Conservation (phyloP, 2,797 vertebrate genomes). For the Protosalanx chinensis region DNA sequence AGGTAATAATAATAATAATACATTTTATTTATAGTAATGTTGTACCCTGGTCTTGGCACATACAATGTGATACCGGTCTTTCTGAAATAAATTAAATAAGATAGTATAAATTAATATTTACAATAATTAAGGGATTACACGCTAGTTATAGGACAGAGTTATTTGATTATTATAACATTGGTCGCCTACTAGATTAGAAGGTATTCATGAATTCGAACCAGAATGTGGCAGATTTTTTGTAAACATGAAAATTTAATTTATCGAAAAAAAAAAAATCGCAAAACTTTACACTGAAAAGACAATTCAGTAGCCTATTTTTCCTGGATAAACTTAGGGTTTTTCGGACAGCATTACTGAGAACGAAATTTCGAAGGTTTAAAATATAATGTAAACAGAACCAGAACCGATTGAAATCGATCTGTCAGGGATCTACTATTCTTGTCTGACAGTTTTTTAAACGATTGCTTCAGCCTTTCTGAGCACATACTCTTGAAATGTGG, state of each 20-base stretch:
- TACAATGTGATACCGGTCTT: neutral
- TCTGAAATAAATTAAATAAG: neutral
- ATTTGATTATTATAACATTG: too few relatives aligned
- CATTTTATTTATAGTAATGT: too few relatives aligned
- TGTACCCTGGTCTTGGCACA: constrained; percentile 1
- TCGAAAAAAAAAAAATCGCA: neutral
- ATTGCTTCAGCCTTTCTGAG: constrained; percentile 6
- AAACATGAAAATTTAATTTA: neutral
- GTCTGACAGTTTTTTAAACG: neutral
- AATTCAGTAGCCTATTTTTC: neutral
- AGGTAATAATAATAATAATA: neutral
- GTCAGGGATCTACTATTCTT: constrained; percentile 1
- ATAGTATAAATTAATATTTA: too few relatives aligned
- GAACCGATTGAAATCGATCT: neutral
- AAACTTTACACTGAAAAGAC: neutral
- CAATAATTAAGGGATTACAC: too few relatives aligned
- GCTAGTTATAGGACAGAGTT: too few relatives aligned
- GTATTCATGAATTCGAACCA: neutral
- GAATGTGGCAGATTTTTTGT: neutral
- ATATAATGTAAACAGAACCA: neutral
- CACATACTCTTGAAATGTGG: neutral
- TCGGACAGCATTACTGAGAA: neutral
- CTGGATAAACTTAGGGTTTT: neutral
- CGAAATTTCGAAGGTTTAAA: neutral
- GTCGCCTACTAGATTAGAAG: neutral